Base-by-base conservation (phyloP, 2,888 invertebrate species). In the Glaucopsyche alexis region DNA sequence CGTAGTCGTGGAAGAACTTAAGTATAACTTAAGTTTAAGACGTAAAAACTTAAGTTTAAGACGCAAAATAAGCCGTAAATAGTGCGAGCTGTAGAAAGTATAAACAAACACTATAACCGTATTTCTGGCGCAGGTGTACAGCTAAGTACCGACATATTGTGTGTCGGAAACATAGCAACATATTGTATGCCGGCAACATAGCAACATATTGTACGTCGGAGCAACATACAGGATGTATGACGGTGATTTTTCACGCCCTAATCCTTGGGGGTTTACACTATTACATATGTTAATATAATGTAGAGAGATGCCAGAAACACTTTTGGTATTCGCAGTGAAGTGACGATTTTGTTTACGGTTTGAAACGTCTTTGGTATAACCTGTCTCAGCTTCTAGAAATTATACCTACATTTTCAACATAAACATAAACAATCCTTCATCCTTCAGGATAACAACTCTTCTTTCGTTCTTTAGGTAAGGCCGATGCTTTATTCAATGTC, bases 181-280 rank as follows among this genome's bases (percentile, higher is more conserved):
- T 60, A 60, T 60, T 60, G 16, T 55, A 14, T 6, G 60, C 29
- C 29, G 60, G 60, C 60, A 60, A 38, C 60, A 19, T 55, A 55
- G 55, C 55, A 55, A 19, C 55, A 19, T 29, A 55, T 16, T 52
- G 52, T 52, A 55, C n/a, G 55, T 19, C 19, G 42, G 42, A 42
- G 42, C 42, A 49, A 13, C 49, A 49, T 49, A 55, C 8, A 47
- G 0, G 11, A 9, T 47, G 47, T 60, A 60, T 60, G 60, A 60
- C 14, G 29, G 60, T 60, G 29, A 60, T 60, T 60, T 60, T 29
- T 60, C 60, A 60, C 60, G 60, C 60, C 60, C 29, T 60, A 60
- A 60, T 60, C 60, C 60, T 14, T 29, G 19, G 29, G 29, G 60
- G 60, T 38, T 29, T 60, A 60, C 60, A 29, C 60, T 60, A 60